Percentiles rank a stretch among this genome's conserved stretches.
phyloP scores from a whole-genome alignment of 2,888 invertebrate genomes.

The Cephus pygmeus region DNA sequence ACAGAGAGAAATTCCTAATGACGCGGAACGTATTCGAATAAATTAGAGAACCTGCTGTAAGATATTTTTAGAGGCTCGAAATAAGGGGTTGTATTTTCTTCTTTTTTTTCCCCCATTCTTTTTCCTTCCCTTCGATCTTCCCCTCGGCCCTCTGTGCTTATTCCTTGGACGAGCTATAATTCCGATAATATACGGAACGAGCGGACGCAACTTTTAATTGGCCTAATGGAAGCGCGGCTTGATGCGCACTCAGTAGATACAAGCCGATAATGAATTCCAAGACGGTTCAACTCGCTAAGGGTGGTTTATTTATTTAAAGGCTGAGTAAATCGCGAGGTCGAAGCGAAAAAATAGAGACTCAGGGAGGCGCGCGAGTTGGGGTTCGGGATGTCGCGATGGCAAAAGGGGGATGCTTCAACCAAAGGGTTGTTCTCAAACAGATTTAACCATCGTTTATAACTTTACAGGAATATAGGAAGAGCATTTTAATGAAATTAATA shows the following conservation, averaged over 20 bases:
- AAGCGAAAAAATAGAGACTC: background rate
- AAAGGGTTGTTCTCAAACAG: conserved; percentile 5
- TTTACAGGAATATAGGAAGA: conserved; percentile 29
- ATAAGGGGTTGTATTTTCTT: background rate
- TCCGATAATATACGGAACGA: background rate
- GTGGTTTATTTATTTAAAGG: background rate
- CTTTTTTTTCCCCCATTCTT: background rate
- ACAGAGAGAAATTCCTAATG: background rate
- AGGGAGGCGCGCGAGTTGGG: background rate
- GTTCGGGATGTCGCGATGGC: background rate
- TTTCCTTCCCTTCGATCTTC: background rate
- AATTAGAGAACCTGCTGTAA: background rate
- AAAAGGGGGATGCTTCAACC: background rate
- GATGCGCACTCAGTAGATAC: background rate
- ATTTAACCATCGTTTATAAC: conserved; percentile 38
- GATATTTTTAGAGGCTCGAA: background rate
- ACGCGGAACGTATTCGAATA: background rate
- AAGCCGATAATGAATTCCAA: background rate
- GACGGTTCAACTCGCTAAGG: background rate
- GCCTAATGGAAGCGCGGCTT: background rate
- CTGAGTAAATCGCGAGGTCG: background rate
- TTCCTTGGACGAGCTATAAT: background rate
- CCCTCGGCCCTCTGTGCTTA: background rate
- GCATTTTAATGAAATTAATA: conserved; percentile 38
- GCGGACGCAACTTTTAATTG: background rate